Evolutionary conservation across 2,888 invertebrate species (phyloP), one percentile per base, ranked within the genome.

Genomic region (Ctenicera cuprea): DNA sequence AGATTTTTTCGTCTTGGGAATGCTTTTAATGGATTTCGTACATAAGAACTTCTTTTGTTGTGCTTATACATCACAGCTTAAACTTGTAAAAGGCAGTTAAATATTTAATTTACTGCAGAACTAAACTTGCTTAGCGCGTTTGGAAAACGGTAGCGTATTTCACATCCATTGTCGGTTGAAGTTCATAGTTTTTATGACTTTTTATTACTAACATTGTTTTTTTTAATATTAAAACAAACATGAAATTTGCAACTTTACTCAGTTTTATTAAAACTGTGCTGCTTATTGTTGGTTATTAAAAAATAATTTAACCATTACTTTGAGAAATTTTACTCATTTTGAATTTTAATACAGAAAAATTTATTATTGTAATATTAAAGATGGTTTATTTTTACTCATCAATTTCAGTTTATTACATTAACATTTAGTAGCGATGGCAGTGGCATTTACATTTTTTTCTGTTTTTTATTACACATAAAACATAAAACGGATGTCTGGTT

Each of bases 401-500:
- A 43, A 63, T 63, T 63, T 45, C 30, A 63, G 62, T 63, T 63
- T 63, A 63, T 63, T 63, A 43, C 45, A 63, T 63, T 43, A 43
- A 52, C 52, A 26, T 41, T 41, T 48, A 48, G 48, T 48, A 16
- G 18, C 48, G 22, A 20, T 16, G 41, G 22, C 71, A 59, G 54
- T 71, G 50, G 64, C 20, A 62, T 43, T 61, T 63, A 54, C 22
- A 64, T 64, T 63, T 64, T 69, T 70, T 45, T 63, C 37, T 43
- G 16, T 61, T 64, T 64, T 64, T 71, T 54, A 57, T 63, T 64
- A 38, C 43, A 22, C 64, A 71, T 71, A 73, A 73, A 73, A 75
- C 75, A 61, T 68, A 57, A 59, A 75, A 73, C 75, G 75, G 75
- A 75, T 75, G 75, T 75, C 74, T 74, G 74, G 50, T 63, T 63